phyloP scores from a whole-genome alignment of 2,797 vertebrate genomes.

The Simalia tracyae region DNA sequence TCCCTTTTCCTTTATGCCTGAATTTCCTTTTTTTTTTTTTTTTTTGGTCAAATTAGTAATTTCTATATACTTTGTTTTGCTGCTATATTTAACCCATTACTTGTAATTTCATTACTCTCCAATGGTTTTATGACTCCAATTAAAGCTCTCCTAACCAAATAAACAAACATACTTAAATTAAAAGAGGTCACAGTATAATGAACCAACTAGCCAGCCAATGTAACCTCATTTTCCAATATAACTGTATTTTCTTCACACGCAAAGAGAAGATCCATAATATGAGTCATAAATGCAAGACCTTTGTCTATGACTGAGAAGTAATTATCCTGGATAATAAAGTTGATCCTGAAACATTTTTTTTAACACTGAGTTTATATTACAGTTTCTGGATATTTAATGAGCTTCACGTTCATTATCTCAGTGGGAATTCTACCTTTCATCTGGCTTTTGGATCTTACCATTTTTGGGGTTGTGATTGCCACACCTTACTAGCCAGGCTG shows the following conservation, averaged over 20 bases:
- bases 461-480: not conserved
- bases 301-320: not conserved
- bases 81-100: not conserved
- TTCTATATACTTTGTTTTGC: not conserved
- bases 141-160: not conserved
- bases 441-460: not conserved
- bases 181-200: not conserved
- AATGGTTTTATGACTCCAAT: not conserved
- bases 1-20: not conserved
- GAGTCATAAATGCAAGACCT: not conserved
- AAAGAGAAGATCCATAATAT: not conserved
- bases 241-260: not conserved
- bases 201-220: not conserved
- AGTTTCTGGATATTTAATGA: not conserved
- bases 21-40: not conserved
- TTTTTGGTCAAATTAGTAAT: not conserved
- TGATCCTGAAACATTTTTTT: not conserved
- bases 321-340: not conserved
- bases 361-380: not conserved
- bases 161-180: not conserved
- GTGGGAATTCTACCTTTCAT: not conserved
- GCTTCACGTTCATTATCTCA: not conserved
- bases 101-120: not conserved
- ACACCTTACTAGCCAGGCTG: not conserved
- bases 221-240: not conserved